Percentiles rank a stretch among this genome's conserved stretches.
phyloP scores from a whole-genome alignment of 1,140 invertebrate genomes.

The Ylistrum balloti region DNA sequence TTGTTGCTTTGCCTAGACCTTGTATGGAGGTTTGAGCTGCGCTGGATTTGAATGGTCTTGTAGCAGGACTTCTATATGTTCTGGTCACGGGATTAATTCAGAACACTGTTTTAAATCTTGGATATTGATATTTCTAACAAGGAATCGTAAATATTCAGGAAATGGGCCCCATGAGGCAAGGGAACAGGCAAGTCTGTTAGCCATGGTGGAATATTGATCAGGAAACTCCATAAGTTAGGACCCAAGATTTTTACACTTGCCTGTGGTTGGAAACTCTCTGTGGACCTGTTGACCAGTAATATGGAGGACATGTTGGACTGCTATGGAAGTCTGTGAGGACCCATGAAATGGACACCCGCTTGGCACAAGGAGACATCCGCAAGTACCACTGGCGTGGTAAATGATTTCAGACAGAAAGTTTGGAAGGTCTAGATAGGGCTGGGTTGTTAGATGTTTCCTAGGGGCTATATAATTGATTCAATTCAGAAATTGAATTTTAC shows the following conservation, averaged over 20 bases:
- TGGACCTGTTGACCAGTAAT: background rate
- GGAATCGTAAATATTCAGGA: conserved; percentile 27
- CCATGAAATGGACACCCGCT: background rate
- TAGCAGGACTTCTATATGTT: background rate
- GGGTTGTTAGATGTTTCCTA: no score
- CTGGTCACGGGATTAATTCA: background rate
- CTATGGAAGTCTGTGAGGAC: background rate
- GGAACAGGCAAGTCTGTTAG: background rate
- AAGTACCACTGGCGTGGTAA: background rate
- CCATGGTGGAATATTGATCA: conserved; percentile 26
- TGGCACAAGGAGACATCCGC: background rate
- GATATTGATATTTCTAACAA: conserved; percentile 40
- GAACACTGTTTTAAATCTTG: conserved; percentile 15
- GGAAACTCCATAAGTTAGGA: background rate
- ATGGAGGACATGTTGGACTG: background rate
- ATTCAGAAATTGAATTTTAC: no score
- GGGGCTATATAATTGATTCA: no score
- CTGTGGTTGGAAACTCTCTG: background rate
- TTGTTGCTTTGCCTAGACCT: background rate
- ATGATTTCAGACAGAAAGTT: background rate
- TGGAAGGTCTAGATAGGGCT: no score
- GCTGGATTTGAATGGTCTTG: no score
- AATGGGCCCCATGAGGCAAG: background rate
- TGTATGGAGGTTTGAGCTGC: background rate
- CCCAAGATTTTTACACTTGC: background rate